These are phyloP conservation scores for Redunca redunca DNA, from an alignment of 2,113 vertebrate species.

Conservation along the genomic window DNA sequence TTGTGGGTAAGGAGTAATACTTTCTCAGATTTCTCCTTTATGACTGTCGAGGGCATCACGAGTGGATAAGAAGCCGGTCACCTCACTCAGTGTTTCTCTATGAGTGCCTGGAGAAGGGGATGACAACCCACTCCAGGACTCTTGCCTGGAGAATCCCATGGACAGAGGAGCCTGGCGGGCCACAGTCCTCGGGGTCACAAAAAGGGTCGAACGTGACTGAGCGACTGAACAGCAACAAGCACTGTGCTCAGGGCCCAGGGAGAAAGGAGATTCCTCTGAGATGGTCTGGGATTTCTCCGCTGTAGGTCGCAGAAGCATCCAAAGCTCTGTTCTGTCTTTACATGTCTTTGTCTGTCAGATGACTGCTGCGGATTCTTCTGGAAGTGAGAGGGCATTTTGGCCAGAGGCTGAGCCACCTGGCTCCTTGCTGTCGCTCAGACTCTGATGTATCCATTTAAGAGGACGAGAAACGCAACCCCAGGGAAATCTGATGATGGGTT, in stretches of 20 bases:
- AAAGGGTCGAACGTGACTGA: not conserved
- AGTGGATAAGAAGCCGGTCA: fast-evolving
- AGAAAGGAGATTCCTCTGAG: not conserved
- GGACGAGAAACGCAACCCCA: not conserved
- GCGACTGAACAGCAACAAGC: not conserved
- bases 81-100: fast-evolving
- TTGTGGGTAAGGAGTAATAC: fast-evolving
- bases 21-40: not conserved
- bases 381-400: not conserved
- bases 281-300: not conserved
- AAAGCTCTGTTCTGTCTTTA: not conserved
- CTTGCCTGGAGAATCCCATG: not conserved
- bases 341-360: not conserved
- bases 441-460: not conserved
- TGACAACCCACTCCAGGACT: not conserved
- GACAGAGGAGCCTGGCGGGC: not conserved
- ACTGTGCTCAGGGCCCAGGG: not conserved
- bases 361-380: not conserved
- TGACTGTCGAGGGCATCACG: fast-evolving
- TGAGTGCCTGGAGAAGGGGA: not conserved
- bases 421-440: not conserved
- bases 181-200: not conserved
- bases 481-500: slow-evolving; percentile 23
- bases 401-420: not conserved
- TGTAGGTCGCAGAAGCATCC: not conserved